These are phyloP conservation scores for Melanotaenia trifasciata DNA, from an alignment of 2,797 vertebrate genomes.

Conservation along the genomic window DNA sequence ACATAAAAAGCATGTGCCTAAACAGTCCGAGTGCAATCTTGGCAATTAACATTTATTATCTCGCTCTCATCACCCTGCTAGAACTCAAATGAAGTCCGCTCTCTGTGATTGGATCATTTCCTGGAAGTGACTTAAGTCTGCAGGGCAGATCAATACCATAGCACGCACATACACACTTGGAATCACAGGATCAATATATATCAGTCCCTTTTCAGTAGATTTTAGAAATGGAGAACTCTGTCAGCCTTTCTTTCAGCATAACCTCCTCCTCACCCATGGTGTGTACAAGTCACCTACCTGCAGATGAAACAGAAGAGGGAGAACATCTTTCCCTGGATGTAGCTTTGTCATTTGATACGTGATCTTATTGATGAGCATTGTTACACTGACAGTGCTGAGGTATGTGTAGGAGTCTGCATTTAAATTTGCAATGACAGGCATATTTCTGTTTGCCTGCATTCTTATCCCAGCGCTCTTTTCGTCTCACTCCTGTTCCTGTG, in stretches of 20 bases:
- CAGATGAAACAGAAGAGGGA: slow-evolving; percentile 10
- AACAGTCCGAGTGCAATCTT: slow-evolving; percentile 14
- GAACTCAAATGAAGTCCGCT: slow-evolving; percentile 34
- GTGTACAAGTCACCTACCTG: slow-evolving; percentile 18
- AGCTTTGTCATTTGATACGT: neutral
- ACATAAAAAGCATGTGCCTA: neutral
- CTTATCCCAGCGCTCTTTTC: slow-evolving; percentile 35
- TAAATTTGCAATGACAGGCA: slow-evolving; percentile 29
- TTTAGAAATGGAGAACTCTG: slow-evolving; percentile 36
- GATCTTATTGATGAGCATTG: slow-evolving; percentile 19
- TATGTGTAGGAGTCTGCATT: slow-evolving; percentile 2
- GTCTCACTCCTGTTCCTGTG: slow-evolving; percentile 56
- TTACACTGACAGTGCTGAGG: slow-evolving; percentile 25
- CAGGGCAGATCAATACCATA: slow-evolving; percentile 58
- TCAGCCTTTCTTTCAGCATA: slow-evolving; percentile 28
- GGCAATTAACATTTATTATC: slow-evolving; percentile 55
- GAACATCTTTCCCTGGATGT: slow-evolving; percentile 1
- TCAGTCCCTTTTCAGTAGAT: slow-evolving; percentile 69
- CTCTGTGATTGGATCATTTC: slow-evolving; percentile 71
- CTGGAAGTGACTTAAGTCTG: slow-evolving; percentile 63
- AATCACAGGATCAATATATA: slow-evolving; percentile 60
- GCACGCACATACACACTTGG: slow-evolving; percentile 27
- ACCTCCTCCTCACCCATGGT: slow-evolving; percentile 11
- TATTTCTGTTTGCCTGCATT: slow-evolving; percentile 31
- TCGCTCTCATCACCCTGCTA: slow-evolving; percentile 39